Base-by-base conservation (phyloP, 2,797 vertebrate genomes). In the Champsocephalus gunnari region DNA sequence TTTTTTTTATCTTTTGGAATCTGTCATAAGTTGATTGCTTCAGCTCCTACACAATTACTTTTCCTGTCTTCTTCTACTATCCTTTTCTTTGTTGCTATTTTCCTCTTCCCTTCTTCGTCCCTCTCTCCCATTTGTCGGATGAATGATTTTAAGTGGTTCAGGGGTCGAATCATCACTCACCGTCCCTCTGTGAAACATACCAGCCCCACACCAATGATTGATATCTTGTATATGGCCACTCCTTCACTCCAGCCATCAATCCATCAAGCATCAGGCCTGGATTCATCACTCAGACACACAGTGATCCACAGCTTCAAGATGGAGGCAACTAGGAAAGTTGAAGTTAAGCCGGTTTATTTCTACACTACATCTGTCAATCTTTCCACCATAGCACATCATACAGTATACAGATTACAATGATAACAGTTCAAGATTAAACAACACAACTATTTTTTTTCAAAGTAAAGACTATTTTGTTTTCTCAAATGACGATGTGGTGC, bases 81-180 rank as follows among this genome's bases (percentile, higher is more conserved):
- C 5, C 41, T 34, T 45, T 34, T 54, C 32, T 34, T 55, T 48
- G 10, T 24, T 19, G 58, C n/a, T 44, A 6, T 56, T 71, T 73
- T 34, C 28, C n/a, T 34, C 21, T 51, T 48, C 24, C 34, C 14
- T 50, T 44, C 34, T 38, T 38, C 41, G 19, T 64, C 13, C 17
- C 54, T n/a, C 54, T 59, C 43, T 32, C 64, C 13, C 45, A 50
- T 73, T 74, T 58, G 45, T 77, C 63, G 65, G 71, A 67, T 82
- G 75, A 71, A 63, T 77, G 60, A 79, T 57, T 66, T 77, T 59
- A 56, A 75, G 73, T 50, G 79, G 77, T 72, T 82, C 69, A 66
- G 54, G 58, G 80, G 71, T 81, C 32, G 13, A 48, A 60, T 66
- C 80, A 82, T 88, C 79, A 48, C 66, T 88, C 82, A 75, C 49